phyloP scores from a whole-genome alignment of 1,140 invertebrate species.

The Ostrea denselamellosa region DNA sequence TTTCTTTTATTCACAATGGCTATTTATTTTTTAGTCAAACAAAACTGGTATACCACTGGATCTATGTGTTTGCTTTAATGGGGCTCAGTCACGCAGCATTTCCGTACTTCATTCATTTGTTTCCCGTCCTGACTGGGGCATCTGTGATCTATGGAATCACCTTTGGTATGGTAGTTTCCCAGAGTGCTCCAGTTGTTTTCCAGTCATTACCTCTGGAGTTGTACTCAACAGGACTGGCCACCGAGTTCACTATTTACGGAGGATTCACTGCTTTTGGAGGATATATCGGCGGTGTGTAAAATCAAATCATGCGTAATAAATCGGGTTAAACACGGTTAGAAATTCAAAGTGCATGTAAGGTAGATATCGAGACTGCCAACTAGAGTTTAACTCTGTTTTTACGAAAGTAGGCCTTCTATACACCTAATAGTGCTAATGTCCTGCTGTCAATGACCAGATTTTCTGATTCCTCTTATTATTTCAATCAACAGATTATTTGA shows the following conservation, averaged over 20 bases:
- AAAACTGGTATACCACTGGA: slow-evolving; percentile 31
- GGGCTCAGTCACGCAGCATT: background rate
- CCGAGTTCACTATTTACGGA: slow-evolving; percentile 8
- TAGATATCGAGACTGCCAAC: no score
- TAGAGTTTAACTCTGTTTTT: no score
- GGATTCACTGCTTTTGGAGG: background rate
- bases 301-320: background rate
- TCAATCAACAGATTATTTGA: no score
- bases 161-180: slow-evolving; percentile 14
- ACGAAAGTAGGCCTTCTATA: no score
- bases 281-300: slow-evolving; percentile 2
- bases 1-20: background rate
- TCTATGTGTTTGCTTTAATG: slow-evolving; percentile 7
- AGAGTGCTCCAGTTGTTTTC: background rate
- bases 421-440: no score
- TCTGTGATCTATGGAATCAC: slow-evolving; percentile 7
- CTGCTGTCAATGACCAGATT: no score
- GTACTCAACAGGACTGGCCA: slow-evolving; percentile 18
- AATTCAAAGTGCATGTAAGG: no score
- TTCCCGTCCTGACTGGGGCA: background rate
- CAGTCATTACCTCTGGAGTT: background rate
- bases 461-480: no score
- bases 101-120: background rate
- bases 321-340: no score
- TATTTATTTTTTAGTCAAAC: background rate